Percentiles rank a stretch among this genome's conserved stretches.
Conservation (phyloP, 2,797 vertebrate species). For the Euphonia xanthogaster region DNA sequence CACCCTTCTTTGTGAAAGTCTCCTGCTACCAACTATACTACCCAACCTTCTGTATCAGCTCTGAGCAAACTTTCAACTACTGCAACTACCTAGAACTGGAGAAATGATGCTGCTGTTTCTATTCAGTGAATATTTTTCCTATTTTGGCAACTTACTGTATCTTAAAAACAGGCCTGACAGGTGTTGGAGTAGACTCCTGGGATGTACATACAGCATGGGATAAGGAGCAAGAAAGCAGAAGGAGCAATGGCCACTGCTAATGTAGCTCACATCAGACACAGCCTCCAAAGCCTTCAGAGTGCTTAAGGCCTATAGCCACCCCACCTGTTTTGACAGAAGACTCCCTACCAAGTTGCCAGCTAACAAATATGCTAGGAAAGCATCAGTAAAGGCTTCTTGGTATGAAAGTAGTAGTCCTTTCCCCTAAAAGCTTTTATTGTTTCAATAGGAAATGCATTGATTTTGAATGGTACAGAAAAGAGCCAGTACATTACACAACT, state of each 20-base stretch:
- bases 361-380: neutral
- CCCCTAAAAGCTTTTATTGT: neutral
- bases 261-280: neutral
- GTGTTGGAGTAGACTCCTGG: neutral
- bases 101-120: neutral
- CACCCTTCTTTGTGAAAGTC: neutral
- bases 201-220: neutral
- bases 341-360: neutral
- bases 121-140: neutral
- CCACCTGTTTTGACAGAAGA: accelerated
- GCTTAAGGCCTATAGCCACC: neutral
- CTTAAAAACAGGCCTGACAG: neutral
- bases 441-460: neutral
- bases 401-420: neutral
- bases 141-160: neutral
- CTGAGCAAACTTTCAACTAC: neutral
- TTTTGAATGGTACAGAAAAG: neutral
- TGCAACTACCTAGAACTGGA: neutral
- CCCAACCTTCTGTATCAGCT: neutral
- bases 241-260: neutral
- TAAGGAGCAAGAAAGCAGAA: neutral
- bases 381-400: neutral
- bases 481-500: neutral
- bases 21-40: neutral
- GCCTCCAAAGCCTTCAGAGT: neutral